These are phyloP conservation scores for Drosophila siamana DNA, from an alignment of 2,888 invertebrate genomes.

Conservation along the genomic window DNA sequence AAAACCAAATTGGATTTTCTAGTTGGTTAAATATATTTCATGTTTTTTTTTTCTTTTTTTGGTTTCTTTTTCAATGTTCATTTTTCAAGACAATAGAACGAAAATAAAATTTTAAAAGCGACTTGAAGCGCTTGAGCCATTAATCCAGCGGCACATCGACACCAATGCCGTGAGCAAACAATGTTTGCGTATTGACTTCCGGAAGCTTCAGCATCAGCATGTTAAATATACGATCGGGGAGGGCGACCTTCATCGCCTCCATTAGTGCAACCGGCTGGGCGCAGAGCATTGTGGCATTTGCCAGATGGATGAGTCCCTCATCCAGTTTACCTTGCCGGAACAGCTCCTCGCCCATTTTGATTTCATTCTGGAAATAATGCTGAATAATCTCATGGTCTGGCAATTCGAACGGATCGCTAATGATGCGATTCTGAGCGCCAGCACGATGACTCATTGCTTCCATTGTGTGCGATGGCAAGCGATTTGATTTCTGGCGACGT, in stretches of 20 bases:
- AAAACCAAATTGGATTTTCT: no score
- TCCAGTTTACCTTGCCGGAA: conserved; percentile 35
- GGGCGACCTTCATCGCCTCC: conserved; percentile 29
- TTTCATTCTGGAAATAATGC: conserved; percentile 41
- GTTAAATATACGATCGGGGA: conserved; percentile 37
- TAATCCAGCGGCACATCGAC: conserved; percentile 26
- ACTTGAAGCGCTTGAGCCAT: background rate
- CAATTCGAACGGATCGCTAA: background rate
- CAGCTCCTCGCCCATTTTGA: conserved; percentile 38
- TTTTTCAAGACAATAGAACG: background rate
- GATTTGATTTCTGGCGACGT: conserved; percentile 34
- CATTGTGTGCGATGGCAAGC: background rate
- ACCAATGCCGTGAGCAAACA: background rate
- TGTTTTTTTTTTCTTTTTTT: no score
- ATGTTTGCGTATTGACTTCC: conserved; percentile 15
- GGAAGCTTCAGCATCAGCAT: conserved; percentile 35
- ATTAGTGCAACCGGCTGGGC: conserved; percentile 43
- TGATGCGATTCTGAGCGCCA: background rate
- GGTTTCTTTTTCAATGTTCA: background rate
- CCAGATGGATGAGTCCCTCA: conserved; percentile 42
- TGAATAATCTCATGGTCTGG: conserved; percentile 34
- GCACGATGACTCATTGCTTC: background rate
- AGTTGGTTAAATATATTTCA: no score
- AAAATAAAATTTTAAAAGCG: background rate
- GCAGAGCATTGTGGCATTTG: conserved; percentile 47